Conservation (phyloP, 2,797 vertebrate species). For the Eulemur albifrons region DNA sequence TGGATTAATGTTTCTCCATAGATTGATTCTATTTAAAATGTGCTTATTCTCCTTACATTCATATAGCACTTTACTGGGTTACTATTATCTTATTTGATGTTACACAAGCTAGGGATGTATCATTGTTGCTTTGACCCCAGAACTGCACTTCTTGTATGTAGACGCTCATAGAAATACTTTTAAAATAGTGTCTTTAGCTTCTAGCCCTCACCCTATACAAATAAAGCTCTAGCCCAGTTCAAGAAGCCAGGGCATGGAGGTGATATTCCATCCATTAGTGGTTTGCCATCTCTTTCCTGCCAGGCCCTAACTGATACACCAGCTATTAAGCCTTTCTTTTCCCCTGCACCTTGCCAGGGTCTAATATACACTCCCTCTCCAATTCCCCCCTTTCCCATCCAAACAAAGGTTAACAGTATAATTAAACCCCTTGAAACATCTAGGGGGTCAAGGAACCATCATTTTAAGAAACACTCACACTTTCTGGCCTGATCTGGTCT, state of each 20-base stretch:
- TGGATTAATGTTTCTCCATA: background rate
- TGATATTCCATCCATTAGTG: background rate
- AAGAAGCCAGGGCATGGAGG: background rate
- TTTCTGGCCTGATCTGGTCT: background rate
- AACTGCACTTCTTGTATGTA: background rate
- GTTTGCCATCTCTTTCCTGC: background rate
- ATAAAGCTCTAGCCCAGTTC: background rate
- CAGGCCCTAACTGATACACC: background rate
- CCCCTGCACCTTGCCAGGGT: background rate
- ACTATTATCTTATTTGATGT: background rate
- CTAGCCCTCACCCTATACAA: background rate
- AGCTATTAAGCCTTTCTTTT: background rate
- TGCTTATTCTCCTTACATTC: background rate
- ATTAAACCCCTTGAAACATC: background rate
- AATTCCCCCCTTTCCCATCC: background rate
- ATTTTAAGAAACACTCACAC: background rate
- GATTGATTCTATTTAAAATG: background rate
- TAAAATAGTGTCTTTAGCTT: background rate
- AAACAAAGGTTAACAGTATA: background rate
- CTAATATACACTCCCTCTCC: background rate
- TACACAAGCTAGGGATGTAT: background rate
- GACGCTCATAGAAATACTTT: background rate
- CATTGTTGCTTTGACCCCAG: background rate
- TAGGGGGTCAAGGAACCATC: background rate
- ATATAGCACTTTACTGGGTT: background rate